A percentile compares a stretch with the other conserved stretches of the same genome.
Evolutionary conservation across 2,888 invertebrate genomes (phyloP).

Genomic region (Cheilosia vernalis): DNA sequence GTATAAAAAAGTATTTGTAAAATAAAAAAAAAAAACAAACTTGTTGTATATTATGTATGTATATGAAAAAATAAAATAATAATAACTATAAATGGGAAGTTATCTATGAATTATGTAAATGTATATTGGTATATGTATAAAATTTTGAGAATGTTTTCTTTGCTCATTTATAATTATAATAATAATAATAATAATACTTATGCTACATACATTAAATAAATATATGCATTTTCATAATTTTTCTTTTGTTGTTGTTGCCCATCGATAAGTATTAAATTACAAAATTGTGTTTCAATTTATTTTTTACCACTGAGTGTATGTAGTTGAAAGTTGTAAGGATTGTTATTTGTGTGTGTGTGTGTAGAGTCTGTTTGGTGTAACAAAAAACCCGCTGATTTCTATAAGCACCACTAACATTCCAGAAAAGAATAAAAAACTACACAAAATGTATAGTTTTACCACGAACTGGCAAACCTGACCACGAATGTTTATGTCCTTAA

Average conservation of each 20-base stretch:
- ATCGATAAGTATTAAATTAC: constrained; percentile 33
- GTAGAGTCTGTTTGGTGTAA: not conserved
- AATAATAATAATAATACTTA: constrained; percentile 49
- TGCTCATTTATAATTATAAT: constrained; percentile 37
- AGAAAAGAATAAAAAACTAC: not conserved
- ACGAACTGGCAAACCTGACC: constrained; percentile 11
- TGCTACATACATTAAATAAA: constrained; percentile 63
- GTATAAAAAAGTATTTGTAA: constrained; percentile 50
- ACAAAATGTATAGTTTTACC: not conserved
- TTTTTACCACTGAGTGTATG: not conserved
- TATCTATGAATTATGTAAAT: constrained; percentile 64
- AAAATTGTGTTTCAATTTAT: constrained; percentile 14
- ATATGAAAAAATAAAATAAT: constrained; percentile 50
- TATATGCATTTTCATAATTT: constrained; percentile 47
- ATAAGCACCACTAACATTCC: constrained; percentile 55
- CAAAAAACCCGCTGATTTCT: too few species aligned
- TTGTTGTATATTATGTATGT: constrained; percentile 29
- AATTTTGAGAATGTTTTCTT: constrained; percentile 59
- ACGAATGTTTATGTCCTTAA: constrained; percentile 29
- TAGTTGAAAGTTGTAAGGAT: constrained; percentile 7
- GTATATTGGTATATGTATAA: constrained; percentile 57
- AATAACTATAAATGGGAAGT: constrained; percentile 32
- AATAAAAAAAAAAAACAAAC: constrained; percentile 3
- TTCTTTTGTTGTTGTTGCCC: constrained; percentile 25
- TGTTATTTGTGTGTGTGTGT: constrained; percentile 1